phyloP scores from a whole-genome alignment of 1,140 invertebrate species.

The Capitella teleta region DNA sequence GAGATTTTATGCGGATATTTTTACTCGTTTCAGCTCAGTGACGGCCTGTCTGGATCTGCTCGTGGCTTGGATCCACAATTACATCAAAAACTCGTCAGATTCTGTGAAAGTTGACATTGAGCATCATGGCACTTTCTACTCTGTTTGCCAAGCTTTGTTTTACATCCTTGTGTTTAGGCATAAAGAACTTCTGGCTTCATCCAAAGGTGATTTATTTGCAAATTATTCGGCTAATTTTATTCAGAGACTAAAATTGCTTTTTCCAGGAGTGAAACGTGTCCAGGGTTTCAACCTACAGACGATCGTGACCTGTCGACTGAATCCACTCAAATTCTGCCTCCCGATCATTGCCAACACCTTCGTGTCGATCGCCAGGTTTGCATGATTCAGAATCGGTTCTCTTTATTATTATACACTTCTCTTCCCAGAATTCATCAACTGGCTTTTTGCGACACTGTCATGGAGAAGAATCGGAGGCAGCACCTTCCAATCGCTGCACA shows the following conservation, averaged over 20 bases:
- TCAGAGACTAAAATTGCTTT: conserved; percentile 9
- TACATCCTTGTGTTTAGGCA: conserved; percentile 80
- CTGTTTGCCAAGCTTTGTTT: conserved; percentile 78
- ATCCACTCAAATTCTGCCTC: conserved; percentile 70
- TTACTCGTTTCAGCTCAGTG: conserved; percentile 47
- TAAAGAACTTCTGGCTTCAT: conserved; percentile 60
- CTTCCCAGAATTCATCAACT: conserved; percentile 60
- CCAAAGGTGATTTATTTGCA: conserved; percentile 25
- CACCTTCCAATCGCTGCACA: conserved; percentile 26
- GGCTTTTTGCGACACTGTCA: conserved; percentile 79
- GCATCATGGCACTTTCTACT: conserved; percentile 74
- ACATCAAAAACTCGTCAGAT: conserved; percentile 52
- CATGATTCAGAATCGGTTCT: background rate
- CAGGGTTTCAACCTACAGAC: conserved; percentile 69
- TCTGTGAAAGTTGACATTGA: conserved; percentile 44
- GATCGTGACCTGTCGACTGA: conserved; percentile 69
- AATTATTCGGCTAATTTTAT: background rate
- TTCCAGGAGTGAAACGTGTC: conserved; percentile 62
- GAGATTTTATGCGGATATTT: background rate
- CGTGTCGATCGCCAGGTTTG: conserved; percentile 60
- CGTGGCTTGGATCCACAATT: conserved; percentile 60
- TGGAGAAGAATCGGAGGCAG: conserved; percentile 68
- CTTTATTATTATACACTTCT: conserved; percentile 1
- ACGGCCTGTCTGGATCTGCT: conserved; percentile 54
- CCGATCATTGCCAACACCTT: conserved; percentile 68